Evolutionary conservation across 2,888 invertebrate genomes (phyloP).

Genomic region (Cactoblastis cactorum): DNA sequence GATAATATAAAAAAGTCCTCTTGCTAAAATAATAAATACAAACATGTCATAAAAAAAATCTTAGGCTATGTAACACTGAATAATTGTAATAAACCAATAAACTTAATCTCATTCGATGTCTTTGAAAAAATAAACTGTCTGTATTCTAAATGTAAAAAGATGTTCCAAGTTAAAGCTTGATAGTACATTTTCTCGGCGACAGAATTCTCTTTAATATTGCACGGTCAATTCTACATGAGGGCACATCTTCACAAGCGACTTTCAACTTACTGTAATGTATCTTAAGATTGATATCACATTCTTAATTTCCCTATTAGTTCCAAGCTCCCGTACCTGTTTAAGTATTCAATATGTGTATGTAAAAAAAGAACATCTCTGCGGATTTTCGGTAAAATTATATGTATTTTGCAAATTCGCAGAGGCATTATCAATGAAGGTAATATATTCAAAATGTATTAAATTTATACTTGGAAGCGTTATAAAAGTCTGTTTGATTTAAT

Average conservation of each 20-base stretch:
- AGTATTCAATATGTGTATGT: constrained; percentile 5
- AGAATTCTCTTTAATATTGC: constrained; percentile 5
- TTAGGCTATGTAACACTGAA: no score
- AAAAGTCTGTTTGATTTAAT: no score
- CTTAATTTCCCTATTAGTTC: no score
- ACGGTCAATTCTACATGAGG: constrained; percentile 5
- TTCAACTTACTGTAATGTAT: not conserved
- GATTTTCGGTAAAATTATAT: constrained; percentile 5
- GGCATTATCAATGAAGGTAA: not conserved
- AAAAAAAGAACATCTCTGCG: constrained; percentile 8
- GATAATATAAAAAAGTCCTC: no score
- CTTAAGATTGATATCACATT: not conserved
- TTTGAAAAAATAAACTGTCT: not conserved
- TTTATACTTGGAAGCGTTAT: not conserved
- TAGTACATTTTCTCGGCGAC: constrained; percentile 1
- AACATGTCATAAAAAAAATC: no score
- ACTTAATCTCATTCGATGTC: no score
- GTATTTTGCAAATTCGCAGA: constrained; percentile 3
- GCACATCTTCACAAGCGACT: not conserved
- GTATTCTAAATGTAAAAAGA: constrained; percentile 1
- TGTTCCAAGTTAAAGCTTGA: not conserved
- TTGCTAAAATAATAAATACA: no score
- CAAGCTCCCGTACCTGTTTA: constrained; percentile 5
- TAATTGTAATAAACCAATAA: no score
- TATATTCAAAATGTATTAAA: not conserved